phyloP scores from a whole-genome alignment of 2,888 invertebrate genomes.

The Gortyna flavago region DNA sequence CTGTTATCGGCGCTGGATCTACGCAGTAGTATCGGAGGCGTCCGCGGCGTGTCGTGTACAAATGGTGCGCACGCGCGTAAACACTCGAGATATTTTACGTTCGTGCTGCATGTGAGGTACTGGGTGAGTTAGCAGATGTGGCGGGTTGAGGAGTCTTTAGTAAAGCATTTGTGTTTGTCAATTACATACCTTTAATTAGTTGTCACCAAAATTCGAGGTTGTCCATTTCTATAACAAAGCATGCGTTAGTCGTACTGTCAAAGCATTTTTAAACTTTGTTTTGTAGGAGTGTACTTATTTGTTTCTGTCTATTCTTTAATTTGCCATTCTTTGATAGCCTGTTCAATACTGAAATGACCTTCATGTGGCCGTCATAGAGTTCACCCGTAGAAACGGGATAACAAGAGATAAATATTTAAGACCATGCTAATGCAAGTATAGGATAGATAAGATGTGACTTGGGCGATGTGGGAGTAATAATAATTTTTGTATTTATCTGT shows the following conservation, averaged over 20 bases:
- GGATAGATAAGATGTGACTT: no score
- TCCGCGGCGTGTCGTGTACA: slow-evolving; percentile 68
- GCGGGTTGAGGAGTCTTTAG: not conserved
- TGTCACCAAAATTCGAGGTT: no score
- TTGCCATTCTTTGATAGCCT: not conserved
- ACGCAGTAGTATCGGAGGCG: slow-evolving; percentile 62
- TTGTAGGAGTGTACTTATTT: not conserved
- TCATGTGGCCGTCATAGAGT: not conserved
- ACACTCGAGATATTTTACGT: slow-evolving; percentile 72
- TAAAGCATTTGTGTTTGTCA: not conserved
- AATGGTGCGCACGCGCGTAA: slow-evolving; percentile 75
- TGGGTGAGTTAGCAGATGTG: slow-evolving; percentile 44
- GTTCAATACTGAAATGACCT: no score
- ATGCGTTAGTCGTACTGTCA: not conserved
- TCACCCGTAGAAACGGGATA: not conserved
- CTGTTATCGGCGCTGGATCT: slow-evolving; percentile 62
- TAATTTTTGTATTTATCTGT: no score
- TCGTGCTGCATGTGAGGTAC: slow-evolving; percentile 65
- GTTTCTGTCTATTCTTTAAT: not conserved
- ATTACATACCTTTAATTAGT: not conserved
- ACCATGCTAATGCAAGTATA: not conserved
- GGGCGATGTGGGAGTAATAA: no score
- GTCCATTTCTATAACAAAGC: not conserved
- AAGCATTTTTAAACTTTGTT: not conserved
- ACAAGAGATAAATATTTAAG: not conserved